A percentile compares a stretch with the other conserved stretches of the same genome.
These are phyloP conservation scores for Tiliacea citrago DNA, from an alignment of 2,888 invertebrate species.

Conservation along the genomic window DNA sequence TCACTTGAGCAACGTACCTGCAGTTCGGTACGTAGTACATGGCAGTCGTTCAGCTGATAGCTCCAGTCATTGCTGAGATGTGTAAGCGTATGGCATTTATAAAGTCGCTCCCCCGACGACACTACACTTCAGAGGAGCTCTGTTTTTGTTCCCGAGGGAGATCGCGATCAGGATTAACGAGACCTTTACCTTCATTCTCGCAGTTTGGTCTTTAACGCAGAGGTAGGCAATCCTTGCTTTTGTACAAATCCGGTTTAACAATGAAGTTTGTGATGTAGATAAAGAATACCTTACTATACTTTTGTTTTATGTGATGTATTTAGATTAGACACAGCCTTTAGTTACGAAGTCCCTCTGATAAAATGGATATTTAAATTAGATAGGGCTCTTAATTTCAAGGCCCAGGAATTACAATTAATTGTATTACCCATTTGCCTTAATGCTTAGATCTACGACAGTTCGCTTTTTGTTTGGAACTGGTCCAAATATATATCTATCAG, in stretches of 20 bases:
- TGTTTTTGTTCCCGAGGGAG: conserved; percentile 56
- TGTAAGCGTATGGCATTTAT: conserved; percentile 65
- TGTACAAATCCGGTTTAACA: conserved; percentile 39
- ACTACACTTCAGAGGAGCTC: conserved; percentile 59
- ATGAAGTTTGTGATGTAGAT: conserved; percentile 44
- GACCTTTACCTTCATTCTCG: conserved; percentile 57
- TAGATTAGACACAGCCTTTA: conserved; percentile 49
- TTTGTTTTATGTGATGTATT: conserved; percentile 54
- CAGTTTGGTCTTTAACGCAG: conserved; percentile 49
- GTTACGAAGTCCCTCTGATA: conserved; percentile 43
- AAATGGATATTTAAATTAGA: conserved; percentile 65
- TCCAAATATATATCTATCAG: conserved; percentile 70
- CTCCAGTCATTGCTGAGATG: conserved; percentile 64
- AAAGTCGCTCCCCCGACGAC: conserved; percentile 60
- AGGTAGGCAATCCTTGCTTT: conserved; percentile 40
- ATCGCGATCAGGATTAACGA: conserved; percentile 61
- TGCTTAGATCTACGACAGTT: conserved; percentile 65
- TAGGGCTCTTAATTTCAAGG: conserved; percentile 69
- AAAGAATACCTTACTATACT: conserved; percentile 41
- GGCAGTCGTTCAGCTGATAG: conserved; percentile 58
- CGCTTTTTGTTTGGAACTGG: conserved; percentile 70
- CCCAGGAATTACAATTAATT: conserved; percentile 72
- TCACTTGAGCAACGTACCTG: conserved; percentile 51
- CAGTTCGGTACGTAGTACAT: conserved; percentile 45
- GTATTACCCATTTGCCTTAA: conserved; percentile 71